Conservation (phyloP, 2,888 invertebrate species). For the Schizaphis graminum region DNA sequence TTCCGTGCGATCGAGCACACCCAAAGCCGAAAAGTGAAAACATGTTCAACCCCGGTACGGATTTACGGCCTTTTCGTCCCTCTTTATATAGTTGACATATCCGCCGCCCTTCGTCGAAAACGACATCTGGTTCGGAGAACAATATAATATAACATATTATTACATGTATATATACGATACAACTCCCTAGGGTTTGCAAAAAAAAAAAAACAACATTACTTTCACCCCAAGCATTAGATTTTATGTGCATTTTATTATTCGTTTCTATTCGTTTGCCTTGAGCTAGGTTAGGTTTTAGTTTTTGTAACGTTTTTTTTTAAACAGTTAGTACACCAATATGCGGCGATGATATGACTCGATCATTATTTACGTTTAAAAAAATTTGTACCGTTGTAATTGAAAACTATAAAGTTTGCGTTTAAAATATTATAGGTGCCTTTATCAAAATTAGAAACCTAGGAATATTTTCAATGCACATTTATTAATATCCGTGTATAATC, state of each 20-base stretch:
- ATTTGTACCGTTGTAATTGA: not conserved
- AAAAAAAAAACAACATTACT: too few species aligned
- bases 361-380: too few species aligned
- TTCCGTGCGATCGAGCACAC: not conserved
- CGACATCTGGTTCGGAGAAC: not conserved
- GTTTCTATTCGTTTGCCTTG: too few species aligned
- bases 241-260: too few species aligned
- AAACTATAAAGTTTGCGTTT: not conserved
- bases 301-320: too few species aligned
- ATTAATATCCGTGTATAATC: too few species aligned
- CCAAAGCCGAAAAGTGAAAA: not conserved
- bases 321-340: too few species aligned
- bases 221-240: too few species aligned
- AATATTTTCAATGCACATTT: not conserved
- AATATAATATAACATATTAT: not conserved
- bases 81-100: not conserved
- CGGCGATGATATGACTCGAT: too few species aligned
- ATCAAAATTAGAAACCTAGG: not conserved
- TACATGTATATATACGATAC: not conserved
- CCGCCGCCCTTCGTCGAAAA: not conserved
- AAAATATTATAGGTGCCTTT: not conserved
- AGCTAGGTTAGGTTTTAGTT: too few species aligned
- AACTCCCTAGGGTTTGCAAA: not conserved
- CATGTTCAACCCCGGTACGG: not conserved
- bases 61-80: not conserved